A percentile compares a stretch with the other conserved stretches of the same genome.
These are phyloP conservation scores for Myzus persicae DNA, from an alignment of 1,140 invertebrate genomes.

Conservation along the genomic window DNA sequence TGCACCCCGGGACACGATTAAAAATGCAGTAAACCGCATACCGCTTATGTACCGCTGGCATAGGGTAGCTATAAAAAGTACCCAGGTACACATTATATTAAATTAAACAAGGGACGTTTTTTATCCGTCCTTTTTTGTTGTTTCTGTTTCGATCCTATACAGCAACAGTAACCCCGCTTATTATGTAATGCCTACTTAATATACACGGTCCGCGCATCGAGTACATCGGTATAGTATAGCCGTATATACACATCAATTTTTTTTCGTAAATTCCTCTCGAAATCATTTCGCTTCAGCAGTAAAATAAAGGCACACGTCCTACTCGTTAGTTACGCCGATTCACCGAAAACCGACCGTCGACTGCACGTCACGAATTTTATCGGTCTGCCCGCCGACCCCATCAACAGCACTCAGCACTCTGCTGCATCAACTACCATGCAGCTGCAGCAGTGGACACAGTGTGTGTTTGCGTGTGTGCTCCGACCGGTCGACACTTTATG, in stretches of 20 bases:
- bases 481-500: background rate
- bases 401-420: background rate
- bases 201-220: too few relatives aligned
- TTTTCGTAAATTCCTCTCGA: background rate
- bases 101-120: background rate
- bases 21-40: background rate
- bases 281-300: background rate
- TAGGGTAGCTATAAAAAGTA: background rate
- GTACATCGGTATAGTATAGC: too few relatives aligned
- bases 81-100: background rate
- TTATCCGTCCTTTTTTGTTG: background rate
- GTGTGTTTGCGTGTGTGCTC: background rate
- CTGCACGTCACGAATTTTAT: conserved; percentile 10
- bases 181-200: background rate
- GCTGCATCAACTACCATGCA: background rate
- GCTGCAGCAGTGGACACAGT: too few relatives aligned
- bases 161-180: background rate
- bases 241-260: background rate
- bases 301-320: background rate
- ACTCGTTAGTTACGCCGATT: conserved; percentile 42
- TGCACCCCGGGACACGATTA: background rate
- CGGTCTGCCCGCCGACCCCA: background rate
- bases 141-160: background rate
- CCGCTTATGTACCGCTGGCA: background rate
- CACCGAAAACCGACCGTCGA: conserved; percentile 17